Base-by-base conservation (phyloP, 2,113 vertebrate genomes). In the Semicossyphus pulcher region DNA sequence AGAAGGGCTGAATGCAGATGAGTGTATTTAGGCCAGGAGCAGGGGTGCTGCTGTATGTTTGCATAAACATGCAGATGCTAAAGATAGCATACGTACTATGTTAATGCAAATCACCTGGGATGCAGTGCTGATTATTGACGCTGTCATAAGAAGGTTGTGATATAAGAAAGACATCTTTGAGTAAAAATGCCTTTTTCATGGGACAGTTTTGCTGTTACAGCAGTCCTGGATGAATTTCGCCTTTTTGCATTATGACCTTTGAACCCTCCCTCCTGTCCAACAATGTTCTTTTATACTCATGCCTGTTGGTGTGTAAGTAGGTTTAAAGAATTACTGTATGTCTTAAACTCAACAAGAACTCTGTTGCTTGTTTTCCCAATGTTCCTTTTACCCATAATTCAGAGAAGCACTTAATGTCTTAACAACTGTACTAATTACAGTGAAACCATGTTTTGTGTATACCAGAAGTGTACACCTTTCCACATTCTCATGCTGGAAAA, bases 381-480 rank as follows among this genome's bases (percentile, higher is more conserved):
- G 37, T 64, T 64, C 51, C 15, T 78, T 76, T 68, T 26, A 83
- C 48, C 58, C 39, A 48, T 83, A 32, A 64, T 62, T 29, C 67
- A 52, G 73, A 76, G 23, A 25, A 82, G 68, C 80, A 74, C 60
- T 79, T 81, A 49, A 15, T 73, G 72, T 80, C 80, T 80, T 74
- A 84, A 71, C 29, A 83, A 58, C 76, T 84, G 78, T 71, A 76
- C 59, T 47, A 25, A 83, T 60, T 62, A 76, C 68, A 78, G 56
- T 83, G 18, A 70, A 76, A 78, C 28, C 52, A 68, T 81, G 31
- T 65, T 80, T 80, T 86, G 53, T 85, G 72, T 67, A 45, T 71
- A 80, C 51, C 61, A 84, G 61, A 79, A 81, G 45, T 83, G 29
- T 81, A 85, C 25, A 74, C 48, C 23, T 85, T 83, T 81, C 66